Evolutionary conservation across 2,113 vertebrate species (phyloP), one percentile per base, ranked within the genome.

Genomic region (Microtus richardsoni): DNA sequence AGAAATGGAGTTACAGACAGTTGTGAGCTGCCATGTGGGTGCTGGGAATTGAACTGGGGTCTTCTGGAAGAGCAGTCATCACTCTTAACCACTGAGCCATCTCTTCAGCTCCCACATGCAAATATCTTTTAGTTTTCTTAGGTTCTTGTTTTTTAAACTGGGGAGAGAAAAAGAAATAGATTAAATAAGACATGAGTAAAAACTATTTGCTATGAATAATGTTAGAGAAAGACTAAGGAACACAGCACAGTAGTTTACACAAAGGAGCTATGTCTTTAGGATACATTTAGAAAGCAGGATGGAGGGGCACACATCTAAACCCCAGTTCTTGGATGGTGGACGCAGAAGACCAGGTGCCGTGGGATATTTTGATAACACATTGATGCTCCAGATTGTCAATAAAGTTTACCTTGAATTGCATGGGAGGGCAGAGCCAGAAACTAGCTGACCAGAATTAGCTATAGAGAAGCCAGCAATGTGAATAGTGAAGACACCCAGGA

Each of bases 111-210:
- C 49, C 49, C 49, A 54, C 71, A 79, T 66, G 75, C 44, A 66
- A 87, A 71, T 82, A 30, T n/a, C 28, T 88, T 87, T n/a, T 70
- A 88, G 1, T 88, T 70, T 41, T 47, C 60, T 85, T 66, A 77
- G n/a, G 2, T 90, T 62, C 83, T 91, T 73, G 41, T 89, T 82
- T 93, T 70, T 54, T n/a, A 90, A 88, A 24, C 68, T 30, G 24
- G 82, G 49, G 68, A 19, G 64, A 22, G 62, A 92, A 96, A 44
- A 44, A 13, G 86, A 54, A 94, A 28, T 88, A 47, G 11, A 11
- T 91, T 96, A 91, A 92, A 80, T 91, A 77, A 91, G 49, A 66
- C 70, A 82, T 68, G 13, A 73, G 64, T 82, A 9, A 80, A 91
- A 11, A 66, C 36, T 24, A 77, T 87, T 41, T 95, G 30, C 24